Percentiles rank a stretch among this genome's conserved stretches.
Evolutionary conservation across 1,140 invertebrate genomes (phyloP).

Genomic region (Sinella curviseta): DNA sequence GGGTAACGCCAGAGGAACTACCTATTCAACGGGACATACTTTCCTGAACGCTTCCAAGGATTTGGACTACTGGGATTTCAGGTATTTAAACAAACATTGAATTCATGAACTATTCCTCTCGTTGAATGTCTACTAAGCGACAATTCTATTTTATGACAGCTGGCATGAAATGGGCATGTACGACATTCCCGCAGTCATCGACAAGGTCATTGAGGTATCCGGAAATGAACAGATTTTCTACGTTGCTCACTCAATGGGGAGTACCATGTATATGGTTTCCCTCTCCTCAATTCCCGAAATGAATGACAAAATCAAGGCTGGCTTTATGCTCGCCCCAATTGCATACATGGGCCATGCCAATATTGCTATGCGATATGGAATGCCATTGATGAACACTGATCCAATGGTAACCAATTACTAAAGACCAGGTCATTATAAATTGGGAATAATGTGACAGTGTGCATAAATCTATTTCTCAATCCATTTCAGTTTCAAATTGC

Average conservation of each 20-base stretch:
- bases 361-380: neutral
- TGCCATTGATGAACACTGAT: neutral
- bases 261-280: neutral
- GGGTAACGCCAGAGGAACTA: conserved; percentile 60
- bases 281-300: neutral
- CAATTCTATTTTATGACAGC: too few relatives aligned
- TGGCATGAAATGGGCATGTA: conserved; percentile 11
- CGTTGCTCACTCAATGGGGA: neutral
- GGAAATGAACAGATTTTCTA: neutral
- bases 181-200: neutral
- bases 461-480: neutral
- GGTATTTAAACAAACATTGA: conserved; percentile 20
- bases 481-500: neutral
- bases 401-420: neutral
- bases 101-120: neutral
- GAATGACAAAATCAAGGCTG: neutral
- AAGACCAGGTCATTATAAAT: neutral
- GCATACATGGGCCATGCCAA: neutral
- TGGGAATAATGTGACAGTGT: neutral
- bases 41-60: conserved; percentile 31
- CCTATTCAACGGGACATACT: conserved; percentile 54
- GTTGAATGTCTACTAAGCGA: neutral
- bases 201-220: neutral
- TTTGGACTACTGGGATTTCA: conserved; percentile 49
- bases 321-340: neutral